Percentiles rank a stretch among this genome's conserved stretches.
Evolutionary conservation across 2,888 invertebrate species (phyloP).

Genomic region (Liodrosophila aerea): DNA sequence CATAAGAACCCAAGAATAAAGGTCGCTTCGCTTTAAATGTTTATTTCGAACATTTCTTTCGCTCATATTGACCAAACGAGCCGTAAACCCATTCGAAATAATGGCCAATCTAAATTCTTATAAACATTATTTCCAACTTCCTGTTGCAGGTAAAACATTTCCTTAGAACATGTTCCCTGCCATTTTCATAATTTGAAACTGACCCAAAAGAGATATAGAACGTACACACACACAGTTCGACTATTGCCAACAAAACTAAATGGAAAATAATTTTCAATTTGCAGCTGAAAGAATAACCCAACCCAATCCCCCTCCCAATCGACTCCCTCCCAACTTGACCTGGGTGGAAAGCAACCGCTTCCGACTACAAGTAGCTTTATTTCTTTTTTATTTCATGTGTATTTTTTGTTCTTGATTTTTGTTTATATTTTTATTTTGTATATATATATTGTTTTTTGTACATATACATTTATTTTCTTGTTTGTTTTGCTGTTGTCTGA

Average conservation of each 20-base stretch:
- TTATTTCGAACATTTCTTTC: neutral
- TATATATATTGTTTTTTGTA: neutral
- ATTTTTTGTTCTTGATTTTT: neutral
- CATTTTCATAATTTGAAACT: conserved; percentile 46
- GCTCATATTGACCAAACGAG: conserved; percentile 9
- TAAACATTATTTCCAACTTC: conserved; percentile 42
- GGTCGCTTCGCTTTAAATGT: neutral
- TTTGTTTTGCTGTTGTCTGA: conserved; percentile 15
- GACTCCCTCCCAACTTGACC: conserved; percentile 33
- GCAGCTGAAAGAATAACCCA: conserved; percentile 28
- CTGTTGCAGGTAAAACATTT: conserved; percentile 22
- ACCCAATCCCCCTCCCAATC: too few species aligned
- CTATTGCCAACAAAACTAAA: conserved; percentile 47
- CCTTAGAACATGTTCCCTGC: conserved; percentile 20
- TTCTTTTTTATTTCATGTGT: conserved; percentile 1
- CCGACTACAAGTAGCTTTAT: conserved; percentile 23
- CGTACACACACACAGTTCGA: conserved; percentile 14
- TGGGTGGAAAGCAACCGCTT: conserved; percentile 30
- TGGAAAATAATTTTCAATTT: conserved; percentile 59
- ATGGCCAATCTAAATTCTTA: conserved; percentile 52
- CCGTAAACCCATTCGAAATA: conserved; percentile 30
- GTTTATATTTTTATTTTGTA: neutral
- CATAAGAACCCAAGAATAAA: too few species aligned
- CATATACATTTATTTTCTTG: conserved; percentile 7
- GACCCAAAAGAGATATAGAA: conserved; percentile 23